Base-by-base conservation (phyloP, 2,113 vertebrate genomes). In the Oryzias celebensis region DNA sequence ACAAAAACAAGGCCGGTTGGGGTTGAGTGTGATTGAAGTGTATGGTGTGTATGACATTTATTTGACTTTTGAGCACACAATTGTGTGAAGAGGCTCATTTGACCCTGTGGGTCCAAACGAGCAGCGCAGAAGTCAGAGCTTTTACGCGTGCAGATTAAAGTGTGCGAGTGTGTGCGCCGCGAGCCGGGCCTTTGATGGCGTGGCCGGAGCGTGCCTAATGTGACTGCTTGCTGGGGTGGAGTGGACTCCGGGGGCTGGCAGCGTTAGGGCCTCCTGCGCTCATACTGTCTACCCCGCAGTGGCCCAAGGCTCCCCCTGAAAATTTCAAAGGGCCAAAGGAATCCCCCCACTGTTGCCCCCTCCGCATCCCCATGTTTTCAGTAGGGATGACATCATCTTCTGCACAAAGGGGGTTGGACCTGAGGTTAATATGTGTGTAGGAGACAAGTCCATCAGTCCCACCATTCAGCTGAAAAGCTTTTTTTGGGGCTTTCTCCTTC, bases 161-260 rank as follows among this genome's bases (percentile, higher is more conserved):
- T 65, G 14, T 75, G 69, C 52, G 72, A 55, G 73, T 63, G 63
- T 51, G 68, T 46, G 62, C 14, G 67, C 58, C 45, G 52, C 55
- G 74, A 85, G 80, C 75, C 62, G 62, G 79, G 75, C 65, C 91
- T 94, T 94, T 94, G 92, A 93, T 92, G 93, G 90, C 80, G 80
- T 62, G 85, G 69, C 14, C 70, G 93, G 90, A 94, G 92, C 82
- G 91, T 94, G 93, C 92, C 93, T 86, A 91, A 88, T 88, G 89
- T 86, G 88, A 75, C 80, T 78, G 79, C 82, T 85, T 77, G 81
- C 88, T 74, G 81, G 74, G 88, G 78, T 72, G 54, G 75, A 58
- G 70, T 61, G 65, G 28, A 52, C 47, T 50, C 44, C 12, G 54
- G 59, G 55, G 18, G 47, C 43, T 16, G 57, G 62, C 23, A 78